Evolutionary conservation across 2,888 invertebrate species (phyloP).

Genomic region (Acrobasis consociella): DNA sequence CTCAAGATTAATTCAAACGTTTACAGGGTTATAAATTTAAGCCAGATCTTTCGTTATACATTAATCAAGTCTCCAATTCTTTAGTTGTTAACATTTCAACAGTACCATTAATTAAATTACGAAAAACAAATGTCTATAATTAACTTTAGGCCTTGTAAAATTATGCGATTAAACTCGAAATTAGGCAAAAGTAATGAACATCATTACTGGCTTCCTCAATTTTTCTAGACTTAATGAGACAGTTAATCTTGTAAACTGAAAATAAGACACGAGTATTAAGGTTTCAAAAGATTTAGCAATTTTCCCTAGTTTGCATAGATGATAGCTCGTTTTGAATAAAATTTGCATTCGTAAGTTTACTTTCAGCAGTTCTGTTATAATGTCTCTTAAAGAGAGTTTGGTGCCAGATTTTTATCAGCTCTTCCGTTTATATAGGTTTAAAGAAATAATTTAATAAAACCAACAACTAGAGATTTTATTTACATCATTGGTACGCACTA

Average conservation of each 20-base stretch:
- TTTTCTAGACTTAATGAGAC: slow-evolving; percentile 20
- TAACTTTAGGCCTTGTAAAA: slow-evolving; percentile 7
- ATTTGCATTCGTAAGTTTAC: slow-evolving; percentile 47
- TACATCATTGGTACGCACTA: too few relatives aligned
- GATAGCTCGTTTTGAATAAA: slow-evolving; percentile 48
- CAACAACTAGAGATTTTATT: too few relatives aligned
- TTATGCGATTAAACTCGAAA: slow-evolving; percentile 2
- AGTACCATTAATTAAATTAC: slow-evolving; percentile 10
- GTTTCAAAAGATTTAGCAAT: slow-evolving; percentile 30
- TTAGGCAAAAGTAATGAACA: slow-evolving; percentile 16
- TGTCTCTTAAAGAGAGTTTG: neutral
- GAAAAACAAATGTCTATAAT: slow-evolving; percentile 15
- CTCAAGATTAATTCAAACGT: neutral
- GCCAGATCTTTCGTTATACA: neutral
- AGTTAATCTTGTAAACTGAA: slow-evolving; percentile 11
- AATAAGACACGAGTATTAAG: slow-evolving; percentile 18
- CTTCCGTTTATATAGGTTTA: neutral
- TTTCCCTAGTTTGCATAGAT: slow-evolving; percentile 43
- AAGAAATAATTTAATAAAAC: too few relatives aligned
- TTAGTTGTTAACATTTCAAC: slow-evolving; percentile 1
- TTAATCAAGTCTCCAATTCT: neutral
- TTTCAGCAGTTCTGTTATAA: slow-evolving; percentile 41
- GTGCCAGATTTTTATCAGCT: neutral
- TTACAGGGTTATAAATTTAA: neutral
- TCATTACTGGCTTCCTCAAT: slow-evolving; percentile 4